Base-by-base conservation (phyloP, 2,888 invertebrate genomes). In the Hartigia nigra region DNA sequence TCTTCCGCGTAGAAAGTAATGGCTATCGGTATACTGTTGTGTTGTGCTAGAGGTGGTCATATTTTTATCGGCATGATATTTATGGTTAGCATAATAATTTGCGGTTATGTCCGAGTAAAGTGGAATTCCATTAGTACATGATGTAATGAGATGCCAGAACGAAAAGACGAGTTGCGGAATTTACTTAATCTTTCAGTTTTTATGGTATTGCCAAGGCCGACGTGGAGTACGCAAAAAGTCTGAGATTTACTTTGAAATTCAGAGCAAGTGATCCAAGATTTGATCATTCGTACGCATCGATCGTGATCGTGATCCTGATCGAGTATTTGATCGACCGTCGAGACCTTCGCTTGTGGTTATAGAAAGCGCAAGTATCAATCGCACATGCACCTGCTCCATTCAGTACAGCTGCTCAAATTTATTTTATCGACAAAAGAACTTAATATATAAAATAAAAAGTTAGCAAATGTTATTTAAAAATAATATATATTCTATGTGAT, bases 1-100 rank as follows among this genome's bases (percentile, higher is more conserved):
- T 82, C 88, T 87, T 87, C 87, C 87, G 87, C 36, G 82, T 88
- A 87, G 87, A 87, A 87, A 88, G 87, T 85, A 77, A 81, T 70
- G 77, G 78, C 83, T 81, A 82, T 72, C 72, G 31, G 34, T 55
- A 55, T 55, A 55, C 55, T 55, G 55, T 55, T 55, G 23, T 23
- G 55, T 23, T 55, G 23, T 9, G 55, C 3, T 55, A 55, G 55
- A 55, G 23, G 55, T 9, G 55, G 55, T 55, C 55, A 55, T 55
- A 55, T 23, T 55, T 55, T 55, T 55, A 55, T 55, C 55, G 23
- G 0, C 55, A 2, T 55, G 9, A 23, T 55, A 55, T 23, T 55
- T 55, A 55, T 55, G 55, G 55, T 55, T 55, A 23, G 55, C 55
- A 55, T 23, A 55, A 23, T 55, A 55, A 55, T 55, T 55, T 55